Base-by-base conservation (phyloP, 2,797 vertebrate species). In the Sebastiscus albofasciatus region DNA sequence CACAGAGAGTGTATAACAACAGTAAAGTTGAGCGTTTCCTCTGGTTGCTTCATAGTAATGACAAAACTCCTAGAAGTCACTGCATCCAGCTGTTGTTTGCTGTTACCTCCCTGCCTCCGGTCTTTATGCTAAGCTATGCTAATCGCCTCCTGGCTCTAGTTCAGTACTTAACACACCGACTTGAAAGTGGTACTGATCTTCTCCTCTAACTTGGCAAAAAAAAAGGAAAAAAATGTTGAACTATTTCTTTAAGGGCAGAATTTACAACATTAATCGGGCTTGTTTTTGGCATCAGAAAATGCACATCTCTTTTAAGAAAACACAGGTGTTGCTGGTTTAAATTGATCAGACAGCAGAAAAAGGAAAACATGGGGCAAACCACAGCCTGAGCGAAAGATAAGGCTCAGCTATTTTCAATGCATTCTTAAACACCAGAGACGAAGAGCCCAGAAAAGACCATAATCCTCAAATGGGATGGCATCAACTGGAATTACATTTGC, bases 111-210 rank as follows among this genome's bases (percentile, higher is more conserved):
- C 6, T 39, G 55, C 55, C 42, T 75, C 59, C 4, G 33, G 67
- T 78, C 61, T 78, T 70, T 39, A 78, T 58, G 75, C 61, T 71
- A 73, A 73, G 65, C 65, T 74, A 69, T 31, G 33, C 39, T 77
- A 52, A 73, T 73, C 2, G 4, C 59, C 29, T 70, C 61, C 24
- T 42, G 67, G 71, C 79, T 69, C 33, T 36, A 36, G 4, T 27
- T 70, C 52, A 2, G 1, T 65, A 22, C 24, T 58, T 71, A 26
- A 33, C 10, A 12, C 55, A 64, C 22, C 33, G 8, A 58, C 58
- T 5, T 6, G 22, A 16, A 34, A 54, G 34, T 55, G 10, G 12
- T 33, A 34, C 20, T 29, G 22, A 66, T 67, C 2, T 77, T 67
- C 2, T 77, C 14, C 27, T 62, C 31, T 65, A 66, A 54, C 39